A percentile compares a stretch with the other conserved stretches of the same genome.
phyloP scores from a whole-genome alignment of 2,797 vertebrate species.

The Sorex maritimensis region DNA sequence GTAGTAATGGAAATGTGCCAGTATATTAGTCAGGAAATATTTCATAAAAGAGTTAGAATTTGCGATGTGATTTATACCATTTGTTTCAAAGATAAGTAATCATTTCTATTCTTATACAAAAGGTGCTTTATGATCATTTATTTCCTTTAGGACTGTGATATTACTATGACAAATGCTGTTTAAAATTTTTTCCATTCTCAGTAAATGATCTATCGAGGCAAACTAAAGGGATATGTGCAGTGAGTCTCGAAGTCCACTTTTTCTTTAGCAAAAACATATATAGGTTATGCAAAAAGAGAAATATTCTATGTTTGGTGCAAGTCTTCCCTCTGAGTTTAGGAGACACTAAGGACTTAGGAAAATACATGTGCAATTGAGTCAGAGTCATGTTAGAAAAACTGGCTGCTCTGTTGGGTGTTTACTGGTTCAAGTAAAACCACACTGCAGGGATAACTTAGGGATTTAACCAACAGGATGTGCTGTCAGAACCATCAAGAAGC shows the following conservation, averaged over 20 bases:
- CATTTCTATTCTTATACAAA: conserved; percentile 15
- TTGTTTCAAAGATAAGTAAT: conserved; percentile 18
- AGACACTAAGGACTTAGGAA: not conserved
- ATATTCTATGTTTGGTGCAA: not conserved
- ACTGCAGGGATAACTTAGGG: not conserved
- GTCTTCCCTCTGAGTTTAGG: not conserved
- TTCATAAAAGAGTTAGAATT: not conserved
- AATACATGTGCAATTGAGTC: not conserved
- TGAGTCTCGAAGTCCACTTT: not conserved
- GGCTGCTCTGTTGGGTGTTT: conserved; percentile 15
- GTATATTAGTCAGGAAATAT: not conserved
- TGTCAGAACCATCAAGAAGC: not conserved
- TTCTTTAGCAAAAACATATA: conserved; percentile 2
- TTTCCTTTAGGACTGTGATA: not conserved
- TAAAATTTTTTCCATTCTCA: not conserved
- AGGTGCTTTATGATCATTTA: not conserved
- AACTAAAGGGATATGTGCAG: not conserved
- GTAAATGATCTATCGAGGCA: not conserved
- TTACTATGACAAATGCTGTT: conserved; percentile 28
- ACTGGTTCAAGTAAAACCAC: not conserved
- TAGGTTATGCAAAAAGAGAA: not conserved
- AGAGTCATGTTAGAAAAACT: conserved; percentile 1
- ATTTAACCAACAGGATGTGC: not conserved
- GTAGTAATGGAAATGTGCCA: not conserved
- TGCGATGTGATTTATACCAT: not conserved